phyloP scores from a whole-genome alignment of 1,140 invertebrate species.

The Aporrectodea caliginosa region DNA sequence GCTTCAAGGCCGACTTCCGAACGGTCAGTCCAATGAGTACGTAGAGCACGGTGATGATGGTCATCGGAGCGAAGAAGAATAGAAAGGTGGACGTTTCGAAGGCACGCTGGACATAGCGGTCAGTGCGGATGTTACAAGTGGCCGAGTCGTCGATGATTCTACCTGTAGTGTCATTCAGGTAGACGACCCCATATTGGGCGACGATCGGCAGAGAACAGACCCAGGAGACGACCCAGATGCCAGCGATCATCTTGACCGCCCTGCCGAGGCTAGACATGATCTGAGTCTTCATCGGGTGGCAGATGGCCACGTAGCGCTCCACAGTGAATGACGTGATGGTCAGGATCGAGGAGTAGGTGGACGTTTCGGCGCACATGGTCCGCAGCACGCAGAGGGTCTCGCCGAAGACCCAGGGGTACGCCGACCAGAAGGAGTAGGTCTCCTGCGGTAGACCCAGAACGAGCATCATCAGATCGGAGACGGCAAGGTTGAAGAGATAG shows the following conservation, averaged over 20 bases:
- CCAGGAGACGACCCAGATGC: slow-evolving; percentile 73
- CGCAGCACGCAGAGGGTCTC: slow-evolving; percentile 76
- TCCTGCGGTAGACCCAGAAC: slow-evolving; percentile 72
- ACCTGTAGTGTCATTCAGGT: slow-evolving; percentile 52
- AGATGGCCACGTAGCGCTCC: slow-evolving; percentile 53
- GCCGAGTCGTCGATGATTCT: slow-evolving; percentile 42
- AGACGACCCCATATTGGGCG: slow-evolving; percentile 42
- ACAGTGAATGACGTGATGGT: slow-evolving; percentile 55
- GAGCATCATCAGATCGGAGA: slow-evolving; percentile 85
- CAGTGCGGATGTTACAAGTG: slow-evolving; percentile 26
- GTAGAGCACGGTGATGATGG: slow-evolving; percentile 51
- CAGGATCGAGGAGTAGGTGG: slow-evolving; percentile 60
- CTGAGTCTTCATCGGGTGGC: slow-evolving; percentile 46
- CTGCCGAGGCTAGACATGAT: slow-evolving; percentile 62
- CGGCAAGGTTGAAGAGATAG: slow-evolving; percentile 84
- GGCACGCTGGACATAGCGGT: slow-evolving; percentile 15
- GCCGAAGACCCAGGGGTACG: slow-evolving; percentile 81
- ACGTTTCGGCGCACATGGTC: slow-evolving; percentile 78
- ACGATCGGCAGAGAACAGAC: slow-evolving; percentile 68
- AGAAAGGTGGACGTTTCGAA: slow-evolving; percentile 44
- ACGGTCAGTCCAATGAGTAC: slow-evolving; percentile 48
- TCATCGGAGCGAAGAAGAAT: slow-evolving; percentile 54
- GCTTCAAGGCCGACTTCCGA: slow-evolving; percentile 40
- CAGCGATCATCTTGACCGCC: slow-evolving; percentile 71
- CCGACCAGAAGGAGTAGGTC: slow-evolving; percentile 78